These are phyloP conservation scores for Biston stratarius DNA, from an alignment of 2,888 invertebrate genomes.

Conservation along the genomic window DNA sequence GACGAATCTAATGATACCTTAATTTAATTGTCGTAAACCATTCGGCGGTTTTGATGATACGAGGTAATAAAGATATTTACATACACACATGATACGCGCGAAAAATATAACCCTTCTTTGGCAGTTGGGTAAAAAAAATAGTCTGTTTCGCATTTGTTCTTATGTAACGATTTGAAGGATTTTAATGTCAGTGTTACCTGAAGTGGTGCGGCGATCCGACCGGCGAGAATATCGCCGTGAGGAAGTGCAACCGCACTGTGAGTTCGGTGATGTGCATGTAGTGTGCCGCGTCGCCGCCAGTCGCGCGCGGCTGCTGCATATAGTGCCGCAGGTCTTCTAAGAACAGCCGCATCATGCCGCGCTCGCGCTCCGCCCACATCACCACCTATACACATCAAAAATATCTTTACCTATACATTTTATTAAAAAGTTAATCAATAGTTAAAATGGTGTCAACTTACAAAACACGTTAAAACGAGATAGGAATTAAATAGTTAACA, in stretches of 20 bases:
- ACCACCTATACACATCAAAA: constrained; percentile 83
- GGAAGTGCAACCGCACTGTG: constrained; percentile 95
- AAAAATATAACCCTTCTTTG: too few relatives aligned
- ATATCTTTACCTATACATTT: neutral
- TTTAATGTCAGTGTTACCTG: constrained; percentile 78
- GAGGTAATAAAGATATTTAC: too few relatives aligned
- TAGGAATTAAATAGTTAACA: too few relatives aligned
- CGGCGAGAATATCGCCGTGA: constrained; percentile 96
- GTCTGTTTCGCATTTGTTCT: too few relatives aligned
- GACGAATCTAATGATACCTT: too few relatives aligned
- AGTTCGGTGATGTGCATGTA: constrained; percentile 93
- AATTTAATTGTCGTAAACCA: too few relatives aligned
- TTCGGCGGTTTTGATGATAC: too few relatives aligned
- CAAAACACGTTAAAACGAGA: too few relatives aligned
- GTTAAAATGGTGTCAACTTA: too few relatives aligned
- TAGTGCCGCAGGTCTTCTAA: constrained; percentile 94
- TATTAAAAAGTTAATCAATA: neutral
- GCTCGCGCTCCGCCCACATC: constrained; percentile 97
- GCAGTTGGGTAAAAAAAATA: too few relatives aligned
- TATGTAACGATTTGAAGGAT: too few relatives aligned
- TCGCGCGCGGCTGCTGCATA: constrained; percentile 58
- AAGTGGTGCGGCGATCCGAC: constrained; percentile 96
- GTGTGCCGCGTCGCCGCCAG: constrained; percentile 66
- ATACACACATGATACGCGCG: too few relatives aligned
- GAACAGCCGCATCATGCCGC: constrained; percentile 97